phyloP scores from a whole-genome alignment of 2,888 invertebrate species.

The Callinectes sapidus region DNA sequence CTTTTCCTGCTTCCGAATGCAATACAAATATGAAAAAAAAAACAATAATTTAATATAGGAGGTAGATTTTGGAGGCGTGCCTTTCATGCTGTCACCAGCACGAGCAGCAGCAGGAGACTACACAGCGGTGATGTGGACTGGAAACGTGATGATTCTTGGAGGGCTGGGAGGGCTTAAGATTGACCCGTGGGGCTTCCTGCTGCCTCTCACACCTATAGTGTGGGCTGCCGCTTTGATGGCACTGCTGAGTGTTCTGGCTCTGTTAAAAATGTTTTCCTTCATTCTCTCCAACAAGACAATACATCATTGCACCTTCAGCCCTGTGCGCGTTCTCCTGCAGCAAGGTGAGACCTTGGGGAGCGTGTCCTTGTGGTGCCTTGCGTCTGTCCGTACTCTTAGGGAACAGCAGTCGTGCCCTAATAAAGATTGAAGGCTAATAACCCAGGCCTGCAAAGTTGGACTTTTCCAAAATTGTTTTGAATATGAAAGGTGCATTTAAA shows the following conservation, averaged over 20 bases:
- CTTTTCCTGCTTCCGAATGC: too few species aligned
- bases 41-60: background rate
- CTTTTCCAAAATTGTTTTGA: too few species aligned
- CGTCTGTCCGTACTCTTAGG: background rate
- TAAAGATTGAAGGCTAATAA: too few species aligned
- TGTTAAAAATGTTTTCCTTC: background rate
- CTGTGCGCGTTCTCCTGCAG: background rate
- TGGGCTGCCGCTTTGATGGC: background rate
- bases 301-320: background rate
- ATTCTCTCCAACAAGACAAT: background rate
- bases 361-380: background rate
- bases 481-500: too few species aligned
- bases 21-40: too few species aligned
- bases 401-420: background rate
- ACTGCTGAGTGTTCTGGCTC: background rate
- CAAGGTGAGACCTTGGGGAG: background rate
- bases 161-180: background rate
- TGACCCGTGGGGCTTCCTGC: background rate
- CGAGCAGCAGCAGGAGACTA: background rate
- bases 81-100: background rate
- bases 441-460: too few species aligned
- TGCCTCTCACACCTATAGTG: background rate
- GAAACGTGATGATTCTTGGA: background rate
- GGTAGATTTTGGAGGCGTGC: background rate
- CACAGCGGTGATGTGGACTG: background rate